These are phyloP conservation scores for Chrysolina americana DNA, from an alignment of 2,888 invertebrate genomes.

Conservation along the genomic window DNA sequence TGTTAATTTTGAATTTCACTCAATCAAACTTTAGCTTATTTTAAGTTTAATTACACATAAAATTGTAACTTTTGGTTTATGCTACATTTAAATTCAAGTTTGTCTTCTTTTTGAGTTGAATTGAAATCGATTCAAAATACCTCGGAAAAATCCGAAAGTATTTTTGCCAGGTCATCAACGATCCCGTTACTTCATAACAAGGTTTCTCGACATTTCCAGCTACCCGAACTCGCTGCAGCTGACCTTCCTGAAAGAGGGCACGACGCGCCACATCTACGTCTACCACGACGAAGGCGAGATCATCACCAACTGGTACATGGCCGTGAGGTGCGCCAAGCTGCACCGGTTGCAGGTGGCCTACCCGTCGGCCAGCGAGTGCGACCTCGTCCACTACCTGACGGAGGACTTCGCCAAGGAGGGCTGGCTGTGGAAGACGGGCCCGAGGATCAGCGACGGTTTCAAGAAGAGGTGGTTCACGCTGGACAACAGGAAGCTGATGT, in stretches of 20 bases:
- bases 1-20: too few relatives aligned
- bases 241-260: conserved; percentile 87
- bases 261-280: conserved; percentile 89
- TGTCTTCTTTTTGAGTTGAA: too few relatives aligned
- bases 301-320: conserved; percentile 84
- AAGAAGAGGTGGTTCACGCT: conserved; percentile 91
- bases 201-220: conserved; percentile 8
- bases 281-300: conserved; percentile 90
- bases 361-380: conserved; percentile 81
- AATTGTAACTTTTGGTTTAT: too few relatives aligned
- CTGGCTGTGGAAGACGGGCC: conserved; percentile 92
- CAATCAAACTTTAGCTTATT: too few relatives aligned
- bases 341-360: conserved; percentile 85
- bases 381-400: conserved; percentile 81
- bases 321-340: conserved; percentile 83
- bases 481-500: conserved; percentile 92
- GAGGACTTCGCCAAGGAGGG: conserved; percentile 90
- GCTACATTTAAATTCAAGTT: too few relatives aligned
- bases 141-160: too few relatives aligned
- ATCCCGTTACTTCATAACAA: too few relatives aligned
- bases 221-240: conserved; percentile 83
- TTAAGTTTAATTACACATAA: too few relatives aligned
- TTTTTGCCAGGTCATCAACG: too few relatives aligned
- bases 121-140: too few relatives aligned
- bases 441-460: conserved; percentile 84